These are phyloP conservation scores for Pinna nobilis DNA, from an alignment of 1,140 invertebrate genomes.

Conservation along the genomic window DNA sequence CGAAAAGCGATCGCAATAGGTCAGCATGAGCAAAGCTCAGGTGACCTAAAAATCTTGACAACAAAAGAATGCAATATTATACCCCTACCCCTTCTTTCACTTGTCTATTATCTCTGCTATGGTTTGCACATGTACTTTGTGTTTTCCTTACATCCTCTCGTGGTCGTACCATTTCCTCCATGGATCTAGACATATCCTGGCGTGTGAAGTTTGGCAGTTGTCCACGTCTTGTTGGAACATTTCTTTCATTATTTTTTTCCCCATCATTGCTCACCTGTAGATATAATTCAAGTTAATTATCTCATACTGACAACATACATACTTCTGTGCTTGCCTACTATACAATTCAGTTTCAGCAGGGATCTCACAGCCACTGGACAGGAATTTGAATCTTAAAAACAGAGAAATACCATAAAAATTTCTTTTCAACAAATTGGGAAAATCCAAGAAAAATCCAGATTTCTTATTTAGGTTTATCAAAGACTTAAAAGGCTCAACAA, in stretches of 20 bases:
- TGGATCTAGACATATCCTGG: constrained; percentile 43
- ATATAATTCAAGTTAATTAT: background rate
- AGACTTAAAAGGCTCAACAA: too few species aligned
- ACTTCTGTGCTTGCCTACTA: too few species aligned
- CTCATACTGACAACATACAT: background rate
- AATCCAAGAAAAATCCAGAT: too few species aligned
- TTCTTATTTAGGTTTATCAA: too few species aligned
- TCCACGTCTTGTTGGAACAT: constrained; percentile 49
- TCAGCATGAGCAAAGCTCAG: too few species aligned
- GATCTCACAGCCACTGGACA: too few species aligned
- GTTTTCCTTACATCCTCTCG: constrained; percentile 2
- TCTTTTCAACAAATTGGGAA: too few species aligned
- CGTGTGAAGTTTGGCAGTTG: constrained; percentile 52
- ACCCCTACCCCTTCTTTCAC: background rate
- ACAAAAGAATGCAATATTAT: background rate
- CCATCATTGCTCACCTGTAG: constrained; percentile 66
- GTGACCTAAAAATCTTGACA: background rate
- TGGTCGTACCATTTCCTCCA: constrained; percentile 8
- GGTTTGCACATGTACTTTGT: constrained; percentile 6
- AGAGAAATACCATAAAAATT: too few species aligned
- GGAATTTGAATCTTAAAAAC: too few species aligned
- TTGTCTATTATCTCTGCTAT: background rate
- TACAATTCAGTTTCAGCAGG: too few species aligned
- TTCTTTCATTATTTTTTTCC: constrained; percentile 68
- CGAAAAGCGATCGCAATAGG: too few species aligned